These are phyloP conservation scores for Triplophysa tibetana DNA, from an alignment of 2,113 vertebrate species.

Conservation along the genomic window DNA sequence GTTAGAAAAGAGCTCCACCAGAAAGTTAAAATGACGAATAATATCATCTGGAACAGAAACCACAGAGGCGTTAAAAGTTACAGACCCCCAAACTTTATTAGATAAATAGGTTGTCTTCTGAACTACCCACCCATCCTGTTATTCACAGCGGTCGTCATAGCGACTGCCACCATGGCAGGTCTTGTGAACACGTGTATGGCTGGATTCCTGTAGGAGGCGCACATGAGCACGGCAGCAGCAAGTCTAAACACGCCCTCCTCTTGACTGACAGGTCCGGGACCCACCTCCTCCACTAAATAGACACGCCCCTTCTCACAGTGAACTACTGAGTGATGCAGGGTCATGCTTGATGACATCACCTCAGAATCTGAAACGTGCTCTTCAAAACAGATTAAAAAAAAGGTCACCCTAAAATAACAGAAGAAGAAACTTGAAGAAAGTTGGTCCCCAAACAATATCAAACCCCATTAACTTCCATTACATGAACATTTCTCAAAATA, in stretches of 20 bases:
- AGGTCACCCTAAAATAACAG: no score
- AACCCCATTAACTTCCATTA: no score
- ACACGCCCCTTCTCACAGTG: conserved; percentile 69
- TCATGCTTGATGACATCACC: conserved; percentile 75
- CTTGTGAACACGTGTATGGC: conserved; percentile 83
- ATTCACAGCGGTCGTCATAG: conserved; percentile 73
- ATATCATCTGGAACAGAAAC: conserved; percentile 79
- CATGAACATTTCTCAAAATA: no score
- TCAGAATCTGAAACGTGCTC: conserved; percentile 77
- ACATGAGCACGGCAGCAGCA: conserved; percentile 76
- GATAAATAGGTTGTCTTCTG: no score
- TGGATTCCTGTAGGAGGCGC: conserved; percentile 90
- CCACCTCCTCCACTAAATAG: conserved; percentile 70
- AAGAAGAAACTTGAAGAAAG: no score
- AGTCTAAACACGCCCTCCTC: conserved; percentile 71
- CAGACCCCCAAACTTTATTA: no score
- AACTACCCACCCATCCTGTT: conserved; percentile 55
- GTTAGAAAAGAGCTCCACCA: conserved; percentile 81
- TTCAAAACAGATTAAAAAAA: conserved; percentile 47
- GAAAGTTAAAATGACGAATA: conserved; percentile 82
- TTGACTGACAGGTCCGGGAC: conserved; percentile 53
- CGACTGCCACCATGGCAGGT: conserved; percentile 80
- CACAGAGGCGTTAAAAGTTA: no score
- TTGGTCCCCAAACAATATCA: no score
- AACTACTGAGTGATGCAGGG: conserved; percentile 78